These are phyloP conservation scores for Sebastes itinus DNA, from an alignment of 2,797 vertebrate genomes.

Conservation along the genomic window DNA sequence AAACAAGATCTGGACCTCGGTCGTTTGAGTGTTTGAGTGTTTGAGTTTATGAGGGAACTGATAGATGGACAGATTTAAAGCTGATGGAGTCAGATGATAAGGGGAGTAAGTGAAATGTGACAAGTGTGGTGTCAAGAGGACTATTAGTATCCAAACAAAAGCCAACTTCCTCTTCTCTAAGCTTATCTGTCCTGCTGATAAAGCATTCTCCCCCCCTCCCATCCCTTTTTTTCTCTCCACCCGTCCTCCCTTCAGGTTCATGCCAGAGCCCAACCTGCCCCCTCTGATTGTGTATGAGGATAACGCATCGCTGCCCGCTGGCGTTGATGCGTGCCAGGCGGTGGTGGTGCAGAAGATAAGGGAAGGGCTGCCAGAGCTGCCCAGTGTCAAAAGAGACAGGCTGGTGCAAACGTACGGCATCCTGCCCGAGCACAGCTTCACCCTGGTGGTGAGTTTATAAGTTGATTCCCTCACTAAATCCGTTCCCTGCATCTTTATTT, in stretches of 20 bases:
- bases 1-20: constrained; percentile 3
- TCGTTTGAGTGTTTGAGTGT: not conserved
- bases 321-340: constrained; percentile 81
- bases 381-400: constrained; percentile 85
- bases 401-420: constrained; percentile 88
- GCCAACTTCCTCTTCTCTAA: not conserved
- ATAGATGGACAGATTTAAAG: constrained; percentile 11
- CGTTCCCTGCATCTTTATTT: constrained; percentile 2
- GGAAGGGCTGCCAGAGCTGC: constrained; percentile 90
- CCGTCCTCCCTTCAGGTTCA: constrained; percentile 84
- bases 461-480: not conserved
- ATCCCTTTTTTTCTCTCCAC: not conserved
- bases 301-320: constrained; percentile 81
- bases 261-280: constrained; percentile 98
- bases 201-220: not conserved
- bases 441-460: constrained; percentile 87
- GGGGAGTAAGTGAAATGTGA: constrained; percentile 31
- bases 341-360: constrained; percentile 89
- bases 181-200: constrained; percentile 42
- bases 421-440: constrained; percentile 92
- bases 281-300: constrained; percentile 90
- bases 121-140: constrained; percentile 19
- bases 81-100: constrained; percentile 46
- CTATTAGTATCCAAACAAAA: constrained; percentile 39
- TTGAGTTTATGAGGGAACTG: not conserved